A percentile compares a stretch with the other conserved stretches of the same genome.
phyloP scores from a whole-genome alignment of 2,888 invertebrate species.

The Meganola albula region DNA sequence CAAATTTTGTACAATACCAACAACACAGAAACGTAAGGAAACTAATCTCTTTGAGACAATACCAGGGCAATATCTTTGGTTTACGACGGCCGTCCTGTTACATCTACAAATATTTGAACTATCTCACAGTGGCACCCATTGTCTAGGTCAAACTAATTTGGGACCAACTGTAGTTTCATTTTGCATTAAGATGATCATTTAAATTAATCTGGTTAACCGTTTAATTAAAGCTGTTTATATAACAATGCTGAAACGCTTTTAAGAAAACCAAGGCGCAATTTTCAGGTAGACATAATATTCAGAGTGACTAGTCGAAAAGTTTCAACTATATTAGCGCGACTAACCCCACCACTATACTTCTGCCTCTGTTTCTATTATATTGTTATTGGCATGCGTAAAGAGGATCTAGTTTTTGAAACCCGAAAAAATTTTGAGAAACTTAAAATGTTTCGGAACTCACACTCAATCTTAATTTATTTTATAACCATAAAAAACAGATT shows the following conservation, averaged over 20 bases:
- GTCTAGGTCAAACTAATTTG: slow-evolving; percentile 73
- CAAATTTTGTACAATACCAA: slow-evolving; percentile 34
- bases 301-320: not conserved
- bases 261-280: not conserved
- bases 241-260: not conserved
- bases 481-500: too few species aligned
- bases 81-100: slow-evolving; percentile 59
- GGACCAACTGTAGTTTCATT: slow-evolving; percentile 62
- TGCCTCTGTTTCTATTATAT: too few species aligned
- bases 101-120: slow-evolving; percentile 71
- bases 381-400: too few species aligned
- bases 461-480: too few species aligned
- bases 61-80: slow-evolving; percentile 66
- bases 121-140: slow-evolving; percentile 51
- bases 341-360: too few species aligned
- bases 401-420: too few species aligned
- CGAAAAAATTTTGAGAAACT: too few species aligned
- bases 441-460: too few species aligned
- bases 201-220: slow-evolving; percentile 46
- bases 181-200: slow-evolving; percentile 55
- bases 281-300: not conserved
- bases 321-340: too few species aligned
- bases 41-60: slow-evolving; percentile 73
- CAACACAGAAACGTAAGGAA: slow-evolving; percentile 54
- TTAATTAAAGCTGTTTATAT: slow-evolving; percentile 45